Conservation (phyloP, 2,797 vertebrate species). For the Poeciliopsis infans region DNA sequence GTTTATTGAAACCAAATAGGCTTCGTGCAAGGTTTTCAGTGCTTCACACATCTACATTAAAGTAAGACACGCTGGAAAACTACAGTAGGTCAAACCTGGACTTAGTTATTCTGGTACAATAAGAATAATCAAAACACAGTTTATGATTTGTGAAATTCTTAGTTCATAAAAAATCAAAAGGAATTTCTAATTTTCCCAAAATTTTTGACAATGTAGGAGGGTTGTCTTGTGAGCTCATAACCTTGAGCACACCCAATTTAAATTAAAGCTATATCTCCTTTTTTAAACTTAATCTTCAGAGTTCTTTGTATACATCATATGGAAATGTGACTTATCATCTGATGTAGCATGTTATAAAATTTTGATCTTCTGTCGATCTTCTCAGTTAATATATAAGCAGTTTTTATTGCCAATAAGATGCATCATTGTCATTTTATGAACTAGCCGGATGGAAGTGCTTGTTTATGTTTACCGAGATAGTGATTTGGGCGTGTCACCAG, state of each 20-base stretch:
- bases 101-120: not conserved
- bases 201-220: not conserved
- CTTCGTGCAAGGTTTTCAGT: not conserved
- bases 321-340: not conserved
- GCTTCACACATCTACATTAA: not conserved
- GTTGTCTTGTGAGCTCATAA: not conserved
- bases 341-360: not conserved
- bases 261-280: not conserved
- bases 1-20: not conserved
- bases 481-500: not conserved
- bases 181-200: not conserved
- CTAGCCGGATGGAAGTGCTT: not conserved
- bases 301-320: too few relatives aligned
- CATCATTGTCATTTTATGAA: not conserved
- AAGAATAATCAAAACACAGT: not conserved
- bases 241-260: not conserved
- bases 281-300: not conserved
- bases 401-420: not conserved
- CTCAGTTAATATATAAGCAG: not conserved
- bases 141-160: not conserved
- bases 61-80: not conserved
- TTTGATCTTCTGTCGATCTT: too few relatives aligned
- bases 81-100: not conserved
- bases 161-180: not conserved
- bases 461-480: not conserved